phyloP scores from a whole-genome alignment of 37 sponge, comb jelly and placozoan species.

The Ephydatia muelleri region DNA sequence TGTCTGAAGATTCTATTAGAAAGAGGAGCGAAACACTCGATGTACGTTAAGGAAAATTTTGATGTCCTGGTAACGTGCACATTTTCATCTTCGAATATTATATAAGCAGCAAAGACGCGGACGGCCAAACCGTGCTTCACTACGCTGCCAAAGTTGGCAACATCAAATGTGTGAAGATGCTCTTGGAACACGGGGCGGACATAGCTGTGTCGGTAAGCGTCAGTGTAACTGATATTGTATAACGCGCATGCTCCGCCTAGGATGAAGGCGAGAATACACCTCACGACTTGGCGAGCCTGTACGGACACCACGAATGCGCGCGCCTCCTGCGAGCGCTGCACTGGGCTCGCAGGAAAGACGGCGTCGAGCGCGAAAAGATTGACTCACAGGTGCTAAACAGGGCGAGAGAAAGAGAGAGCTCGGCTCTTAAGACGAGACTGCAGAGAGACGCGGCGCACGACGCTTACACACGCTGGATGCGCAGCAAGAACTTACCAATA shows the following conservation, averaged over 20 bases:
- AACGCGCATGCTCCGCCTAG: constrained; percentile 16
- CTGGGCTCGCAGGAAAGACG: constrained; percentile 72
- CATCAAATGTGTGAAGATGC: constrained; percentile 29
- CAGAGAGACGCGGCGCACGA: constrained; percentile 25
- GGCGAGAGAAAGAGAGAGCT: neutral
- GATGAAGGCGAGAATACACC: constrained; percentile 52
- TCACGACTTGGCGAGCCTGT: constrained; percentile 45
- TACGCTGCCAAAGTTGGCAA: constrained; percentile 42
- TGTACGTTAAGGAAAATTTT: constrained; percentile 30
- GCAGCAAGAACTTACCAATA: constrained; percentile 4
- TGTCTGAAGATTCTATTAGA: constrained; percentile 60
- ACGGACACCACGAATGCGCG: constrained; percentile 67
- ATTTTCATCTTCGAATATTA: neutral
- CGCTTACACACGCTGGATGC: constrained; percentile 49
- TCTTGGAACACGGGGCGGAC: constrained; percentile 57
- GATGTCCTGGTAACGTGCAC: neutral
- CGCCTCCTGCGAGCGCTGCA: constrained; percentile 64
- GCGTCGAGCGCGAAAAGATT: neutral
- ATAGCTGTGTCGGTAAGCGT: constrained; percentile 47
- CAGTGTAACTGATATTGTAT: no score
- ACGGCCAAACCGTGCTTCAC: constrained; percentile 59
- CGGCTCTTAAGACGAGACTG: constrained; percentile 19
- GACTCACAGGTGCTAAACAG: neutral
- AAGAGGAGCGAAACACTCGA: constrained; percentile 52
- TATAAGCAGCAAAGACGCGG: constrained; percentile 26